Evolutionary conservation across 2,888 invertebrate species (phyloP), one percentile per base, ranked within the genome.

Genomic region (Neelides folsomi): DNA sequence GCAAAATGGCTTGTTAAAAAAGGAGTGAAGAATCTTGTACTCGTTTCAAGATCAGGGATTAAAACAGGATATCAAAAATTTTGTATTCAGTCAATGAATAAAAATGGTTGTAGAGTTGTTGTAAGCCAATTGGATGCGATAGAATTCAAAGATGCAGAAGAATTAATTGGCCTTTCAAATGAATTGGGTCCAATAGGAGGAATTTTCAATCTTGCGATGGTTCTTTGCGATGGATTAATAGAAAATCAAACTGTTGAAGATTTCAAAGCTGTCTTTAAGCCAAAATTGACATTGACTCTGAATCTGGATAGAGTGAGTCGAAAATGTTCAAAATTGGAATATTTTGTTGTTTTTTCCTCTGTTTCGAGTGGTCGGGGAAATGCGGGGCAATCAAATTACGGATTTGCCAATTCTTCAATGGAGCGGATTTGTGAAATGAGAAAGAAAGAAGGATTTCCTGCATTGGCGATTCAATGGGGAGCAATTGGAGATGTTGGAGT

Each of bases 191-290:
- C 81, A 43, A 77, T 89, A 53, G 89, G 86, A 53, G 90, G 83
- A 62, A 81, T 97, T 54, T 95, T 95, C 75, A 92, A 97, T 72
- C 76, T 97, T 64, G 95, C 95, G 19, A 58, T 71, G 73, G 72
- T 74, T 27, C 7, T 27, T 5, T 5, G 7, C 3, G 27, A 75
- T 67, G 70, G 69, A 1, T 62, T 73, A 13, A 62, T 75, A 51
- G 72, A 73, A 57, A 73, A 73, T 56, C 72, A 72, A 63, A 69
- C 68, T 1, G 56, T 56, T 2, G 70, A 71, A 45, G 67, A 66
- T 48, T 75, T 72, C 60, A 67, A 70, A 54, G 68, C 68, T 8
- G 73, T 74, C 2, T 67, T 67, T 47, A 66, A 67, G 13, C 73
- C 76, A 2, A 77, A 77, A 68, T 73, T 74, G 19, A 64, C 67